Evolutionary conservation across 2,888 invertebrate species (phyloP).

Genomic region (Protodeltote pygarga): DNA sequence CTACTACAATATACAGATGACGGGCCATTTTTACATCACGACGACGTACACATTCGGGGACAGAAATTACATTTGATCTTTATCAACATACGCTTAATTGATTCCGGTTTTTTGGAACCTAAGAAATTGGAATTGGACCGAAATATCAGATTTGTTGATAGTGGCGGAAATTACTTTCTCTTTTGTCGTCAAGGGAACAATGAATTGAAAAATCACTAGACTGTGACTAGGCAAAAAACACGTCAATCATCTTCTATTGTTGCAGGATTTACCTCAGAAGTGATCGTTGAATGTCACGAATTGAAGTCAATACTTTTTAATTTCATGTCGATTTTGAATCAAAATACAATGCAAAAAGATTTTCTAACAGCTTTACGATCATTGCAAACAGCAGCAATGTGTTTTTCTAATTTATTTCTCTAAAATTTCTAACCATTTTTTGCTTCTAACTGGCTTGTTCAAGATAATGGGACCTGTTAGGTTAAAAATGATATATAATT

Average conservation of each 20-base stretch:
- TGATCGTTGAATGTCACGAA: slow-evolving; percentile 35
- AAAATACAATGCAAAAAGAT: too few relatives aligned
- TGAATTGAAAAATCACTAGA: slow-evolving; percentile 60
- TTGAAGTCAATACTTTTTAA: slow-evolving; percentile 31
- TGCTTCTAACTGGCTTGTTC: too few relatives aligned
- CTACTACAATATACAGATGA: slow-evolving; percentile 52
- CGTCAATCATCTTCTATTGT: slow-evolving; percentile 64
- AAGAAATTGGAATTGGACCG: slow-evolving; percentile 41
- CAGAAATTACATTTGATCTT: slow-evolving; percentile 19
- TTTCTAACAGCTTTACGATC: too few relatives aligned
- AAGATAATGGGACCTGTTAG: too few relatives aligned
- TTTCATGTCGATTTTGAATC: too few relatives aligned
- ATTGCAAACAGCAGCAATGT: too few relatives aligned
- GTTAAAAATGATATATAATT: slow-evolving; percentile 38
- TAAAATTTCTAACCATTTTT: too few relatives aligned
- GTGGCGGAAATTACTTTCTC: slow-evolving; percentile 62
- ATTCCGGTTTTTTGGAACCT: slow-evolving; percentile 17
- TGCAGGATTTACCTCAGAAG: slow-evolving; percentile 46
- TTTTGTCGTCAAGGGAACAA: slow-evolving; percentile 58
- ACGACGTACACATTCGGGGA: slow-evolving; percentile 42
- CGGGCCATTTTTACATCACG: slow-evolving; percentile 49
- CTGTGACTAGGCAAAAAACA: slow-evolving; percentile 59
- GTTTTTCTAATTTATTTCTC: slow-evolving; percentile 14
- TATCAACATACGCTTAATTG: slow-evolving; percentile 33
- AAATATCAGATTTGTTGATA: slow-evolving; percentile 38